These are phyloP conservation scores for Columba janthina DNA, from an alignment of 2,113 vertebrate species.

Conservation along the genomic window DNA sequence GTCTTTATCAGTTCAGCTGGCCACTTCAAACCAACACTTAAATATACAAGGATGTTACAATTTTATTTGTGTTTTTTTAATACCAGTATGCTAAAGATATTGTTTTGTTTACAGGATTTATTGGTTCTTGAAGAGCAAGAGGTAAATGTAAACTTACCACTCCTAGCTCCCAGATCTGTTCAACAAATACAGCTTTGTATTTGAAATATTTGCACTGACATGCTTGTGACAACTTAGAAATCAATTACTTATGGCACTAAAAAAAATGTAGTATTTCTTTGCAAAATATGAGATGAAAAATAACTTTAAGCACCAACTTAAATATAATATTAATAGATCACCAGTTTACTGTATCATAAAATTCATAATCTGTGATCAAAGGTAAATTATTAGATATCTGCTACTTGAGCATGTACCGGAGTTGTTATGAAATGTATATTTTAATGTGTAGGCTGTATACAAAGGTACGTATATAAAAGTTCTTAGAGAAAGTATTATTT, in stretches of 20 bases:
- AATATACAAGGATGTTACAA: neutral
- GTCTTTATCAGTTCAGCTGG: neutral
- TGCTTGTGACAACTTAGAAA: neutral
- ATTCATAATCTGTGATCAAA: neutral
- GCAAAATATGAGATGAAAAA: neutral
- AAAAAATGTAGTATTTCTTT: neutral
- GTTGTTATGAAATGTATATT: neutral
- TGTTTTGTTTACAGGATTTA: slow-evolving; percentile 84
- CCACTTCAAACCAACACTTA: neutral
- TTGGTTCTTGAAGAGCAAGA: slow-evolving; percentile 98
- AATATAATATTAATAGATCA: neutral
- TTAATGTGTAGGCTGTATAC: neutral
- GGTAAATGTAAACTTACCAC: slow-evolving; percentile 70
- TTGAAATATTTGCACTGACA: neutral
- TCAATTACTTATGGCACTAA: neutral
- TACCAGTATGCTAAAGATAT: neutral
- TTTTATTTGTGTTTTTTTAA: neutral
- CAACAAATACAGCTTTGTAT: neutral
- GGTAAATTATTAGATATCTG: neutral
- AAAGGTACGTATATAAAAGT: neutral
- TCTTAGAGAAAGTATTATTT: neutral
- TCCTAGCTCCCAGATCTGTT: neutral
- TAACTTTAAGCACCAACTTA: neutral
- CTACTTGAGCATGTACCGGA: neutral
- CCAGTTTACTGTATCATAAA: neutral